Evolutionary conservation across 2,113 vertebrate genomes (phyloP).

Genomic region (Thunnus maccoyii): DNA sequence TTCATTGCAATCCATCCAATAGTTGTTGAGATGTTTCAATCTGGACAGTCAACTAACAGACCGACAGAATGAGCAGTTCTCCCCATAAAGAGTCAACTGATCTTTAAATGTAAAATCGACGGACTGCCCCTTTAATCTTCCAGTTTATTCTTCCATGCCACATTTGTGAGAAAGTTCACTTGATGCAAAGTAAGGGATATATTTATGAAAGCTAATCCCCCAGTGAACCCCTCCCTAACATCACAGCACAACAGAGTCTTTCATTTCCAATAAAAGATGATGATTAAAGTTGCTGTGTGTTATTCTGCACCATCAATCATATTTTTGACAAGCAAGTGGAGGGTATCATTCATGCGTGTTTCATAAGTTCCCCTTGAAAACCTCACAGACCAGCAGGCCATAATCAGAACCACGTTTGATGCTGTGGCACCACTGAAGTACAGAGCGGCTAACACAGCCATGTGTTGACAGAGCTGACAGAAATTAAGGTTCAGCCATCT

Average conservation of each 20-base stretch:
- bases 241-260: slow-evolving; percentile 54
- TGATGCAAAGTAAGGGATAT: slow-evolving; percentile 42
- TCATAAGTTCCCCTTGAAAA: slow-evolving; percentile 65
- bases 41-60: no score
- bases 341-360: slow-evolving; percentile 63
- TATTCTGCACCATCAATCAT: slow-evolving; percentile 80
- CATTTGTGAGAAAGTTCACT: slow-evolving; percentile 37
- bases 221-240: slow-evolving; percentile 45
- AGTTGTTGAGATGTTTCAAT: not conserved
- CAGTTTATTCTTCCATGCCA: slow-evolving; percentile 33
- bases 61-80: not conserved
- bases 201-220: slow-evolving; percentile 53
- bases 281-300: slow-evolving; percentile 67
- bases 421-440: slow-evolving; percentile 19
- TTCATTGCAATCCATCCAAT: no score
- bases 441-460: slow-evolving; percentile 22
- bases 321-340: slow-evolving; percentile 73
- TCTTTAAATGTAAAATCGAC: slow-evolving; percentile 11
- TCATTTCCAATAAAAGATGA: slow-evolving; percentile 67
- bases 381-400: slow-evolving; percentile 69
- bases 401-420: slow-evolving; percentile 77
- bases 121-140: slow-evolving; percentile 37
- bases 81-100: not conserved
- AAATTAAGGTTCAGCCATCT: slow-evolving; percentile 32
- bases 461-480: slow-evolving; percentile 51